Base-by-base conservation (phyloP, 1,140 invertebrate species). In the Drusus annulatus region DNA sequence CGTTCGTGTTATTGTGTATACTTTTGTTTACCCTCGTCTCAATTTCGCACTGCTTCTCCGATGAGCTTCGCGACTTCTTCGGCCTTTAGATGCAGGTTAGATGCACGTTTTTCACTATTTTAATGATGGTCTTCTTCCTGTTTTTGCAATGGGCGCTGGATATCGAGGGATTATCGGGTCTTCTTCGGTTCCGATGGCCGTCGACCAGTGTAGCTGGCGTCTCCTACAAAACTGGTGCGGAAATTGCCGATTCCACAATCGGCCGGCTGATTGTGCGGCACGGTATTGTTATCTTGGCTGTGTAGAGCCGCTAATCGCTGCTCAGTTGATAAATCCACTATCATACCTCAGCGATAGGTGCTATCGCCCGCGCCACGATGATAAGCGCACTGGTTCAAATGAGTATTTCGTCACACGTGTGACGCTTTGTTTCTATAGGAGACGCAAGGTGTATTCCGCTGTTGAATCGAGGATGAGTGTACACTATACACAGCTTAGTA, bases 261-360 rank as follows among this genome's bases (percentile, higher is more conserved):
- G 50, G 68, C 51, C 19, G 25, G 68, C 68, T 51, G 68, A 71
- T 71, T 71, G 50, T 71, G 50, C 28, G 68, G 68, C 68, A 71
- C 68, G 68, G 50, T 71, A 71, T 71, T 71, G 68, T 71, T 71
- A 71, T 71, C 68, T 71, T 51, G 68, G 50, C 68, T 51, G 25
- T 71, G 25, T 71, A 17, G 68, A 71, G 68, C 25, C 68, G 50
- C 68, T 71, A 71, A 71, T 71, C 68, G 68, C 21, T 71, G 45
- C 68, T 71, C 68, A 51, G 68, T 21, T 71, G 68, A 71, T 71
- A 71, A 71, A 71, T 71, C 68, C 68, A 71, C 68, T 71, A 71
- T 71, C 68, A 71, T 71, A 52, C 68, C 63, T 68, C 63, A 23
- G 68, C 68, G 68, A 71, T 71, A 71, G 45, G 68, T 71, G 45